phyloP scores from a whole-genome alignment of 2,113 vertebrate genomes.

The Zosterops borbonicus region DNA sequence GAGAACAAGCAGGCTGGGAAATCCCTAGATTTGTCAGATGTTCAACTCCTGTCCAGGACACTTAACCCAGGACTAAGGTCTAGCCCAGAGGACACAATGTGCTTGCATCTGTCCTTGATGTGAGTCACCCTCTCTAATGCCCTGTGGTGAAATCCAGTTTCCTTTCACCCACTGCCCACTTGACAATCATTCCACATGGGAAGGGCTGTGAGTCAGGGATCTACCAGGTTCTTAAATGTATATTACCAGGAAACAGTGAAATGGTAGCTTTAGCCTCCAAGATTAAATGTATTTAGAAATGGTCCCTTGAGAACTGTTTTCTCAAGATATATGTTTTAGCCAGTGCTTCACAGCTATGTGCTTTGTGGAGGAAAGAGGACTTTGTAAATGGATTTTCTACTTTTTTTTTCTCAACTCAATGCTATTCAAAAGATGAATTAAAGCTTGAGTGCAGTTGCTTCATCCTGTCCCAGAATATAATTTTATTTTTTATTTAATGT shows the following conservation, averaged over 20 bases:
- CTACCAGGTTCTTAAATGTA: neutral
- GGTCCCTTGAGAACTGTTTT: neutral
- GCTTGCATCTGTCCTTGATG: rapidly evolving
- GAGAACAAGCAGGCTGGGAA: neutral
- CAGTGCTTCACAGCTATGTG: neutral
- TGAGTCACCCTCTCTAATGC: neutral
- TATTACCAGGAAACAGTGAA: neutral
- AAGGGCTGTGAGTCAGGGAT: neutral
- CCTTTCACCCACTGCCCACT: neutral
- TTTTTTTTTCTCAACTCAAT: neutral
- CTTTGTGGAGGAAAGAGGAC: neutral
- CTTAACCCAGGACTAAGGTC: neutral
- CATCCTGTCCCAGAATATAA: neutral
- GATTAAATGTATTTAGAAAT: neutral
- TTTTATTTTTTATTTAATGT: slow-evolving; percentile 36
- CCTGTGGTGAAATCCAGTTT: neutral
- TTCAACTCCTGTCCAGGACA: neutral
- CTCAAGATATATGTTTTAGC: neutral
- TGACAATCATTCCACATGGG: neutral
- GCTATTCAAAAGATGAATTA: slow-evolving; percentile 2
- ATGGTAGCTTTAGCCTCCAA: neutral
- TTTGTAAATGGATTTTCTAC: neutral
- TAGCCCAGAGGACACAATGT: neutral
- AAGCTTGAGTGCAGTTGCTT: neutral
- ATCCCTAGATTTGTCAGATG: neutral